These are phyloP conservation scores for Cyclina sinensis DNA, from an alignment of 1,140 invertebrate genomes.

Conservation along the genomic window DNA sequence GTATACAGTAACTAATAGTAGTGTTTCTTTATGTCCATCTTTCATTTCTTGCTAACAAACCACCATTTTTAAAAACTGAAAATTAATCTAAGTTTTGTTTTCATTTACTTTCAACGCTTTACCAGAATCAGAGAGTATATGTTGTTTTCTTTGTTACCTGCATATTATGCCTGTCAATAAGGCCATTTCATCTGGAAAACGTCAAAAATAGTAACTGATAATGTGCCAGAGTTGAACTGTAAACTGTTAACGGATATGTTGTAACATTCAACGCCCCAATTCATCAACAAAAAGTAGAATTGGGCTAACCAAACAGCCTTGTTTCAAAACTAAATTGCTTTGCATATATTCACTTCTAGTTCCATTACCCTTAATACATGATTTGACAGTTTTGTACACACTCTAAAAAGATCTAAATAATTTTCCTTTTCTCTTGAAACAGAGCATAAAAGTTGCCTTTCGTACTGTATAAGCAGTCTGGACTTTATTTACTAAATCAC, in stretches of 20 bases:
- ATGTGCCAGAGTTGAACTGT: not conserved
- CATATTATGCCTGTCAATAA: not conserved
- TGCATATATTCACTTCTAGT: not conserved
- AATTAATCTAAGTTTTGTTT: constrained; percentile 6
- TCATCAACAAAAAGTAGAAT: not conserved
- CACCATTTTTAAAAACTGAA: constrained; percentile 13
- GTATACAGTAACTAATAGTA: no score
- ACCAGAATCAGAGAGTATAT: not conserved
- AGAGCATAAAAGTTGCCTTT: no score
- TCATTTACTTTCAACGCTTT: not conserved
- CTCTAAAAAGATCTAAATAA: no score
- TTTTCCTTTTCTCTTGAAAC: no score
- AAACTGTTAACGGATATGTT: not conserved
- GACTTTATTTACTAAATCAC: no score
- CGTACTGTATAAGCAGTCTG: no score
- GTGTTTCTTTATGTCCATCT: not conserved
- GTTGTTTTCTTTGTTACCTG: not conserved
- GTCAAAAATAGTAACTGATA: not conserved
- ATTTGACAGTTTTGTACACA: not conserved
- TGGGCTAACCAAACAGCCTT: not conserved
- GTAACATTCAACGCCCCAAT: not conserved
- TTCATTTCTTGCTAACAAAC: not conserved
- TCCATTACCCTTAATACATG: not conserved
- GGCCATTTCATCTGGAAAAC: not conserved
- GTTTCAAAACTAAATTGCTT: not conserved